Evolutionary conservation across 2,797 vertebrate genomes (phyloP), one percentile per base, ranked within the genome.

Genomic region (Ctenochaetus hawaiiensis): DNA sequence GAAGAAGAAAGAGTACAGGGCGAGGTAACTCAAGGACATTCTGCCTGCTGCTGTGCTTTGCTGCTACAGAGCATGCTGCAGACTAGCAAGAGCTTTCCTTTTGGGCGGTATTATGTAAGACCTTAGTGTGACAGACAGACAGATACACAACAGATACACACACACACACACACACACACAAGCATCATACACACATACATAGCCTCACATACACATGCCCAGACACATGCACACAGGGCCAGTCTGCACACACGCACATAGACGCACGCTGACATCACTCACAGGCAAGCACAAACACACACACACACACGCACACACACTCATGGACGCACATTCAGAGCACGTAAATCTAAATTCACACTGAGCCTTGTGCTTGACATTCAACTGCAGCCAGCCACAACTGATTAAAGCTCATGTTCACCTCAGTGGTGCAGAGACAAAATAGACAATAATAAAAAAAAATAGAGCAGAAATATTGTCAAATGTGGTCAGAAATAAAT

Each of bases 11-110:
- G 85, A 81, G 87, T 76, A 80, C 49, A 67, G 73, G 75, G 77
- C 64, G 90, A 94, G 91, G 93, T 94, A 92, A 93, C 83, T 90
- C 91, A 94, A 94, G 93, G 94, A 94, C 93, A 94, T 87, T 81
- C 81, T 77, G 86, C 84, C 85, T 91, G 92, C 89, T 87, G 90
- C 86, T 90, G 89, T 87, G 83, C 78, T 86, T 47, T 90, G 87
- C 84, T 89, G 91, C 89, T 91, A 82, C 81, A 71, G 84, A 91
- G 90, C 91, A 91, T 89, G 91, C 92, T 93, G 93, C 92, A 92
- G 89, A 92, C 91, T 78, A 89, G 89, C 87, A 84, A 92, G 88
- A 92, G 92, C 91, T 82, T 90, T 89, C 87, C 87, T 91, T 90
- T 91, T 93, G 88, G 93, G 85, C 78, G 53, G 37, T 80, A 83